Evolutionary conservation across 2,113 vertebrate species (phyloP), one percentile per base, ranked within the genome.

Genomic region (Chaetodon auriga): DNA sequence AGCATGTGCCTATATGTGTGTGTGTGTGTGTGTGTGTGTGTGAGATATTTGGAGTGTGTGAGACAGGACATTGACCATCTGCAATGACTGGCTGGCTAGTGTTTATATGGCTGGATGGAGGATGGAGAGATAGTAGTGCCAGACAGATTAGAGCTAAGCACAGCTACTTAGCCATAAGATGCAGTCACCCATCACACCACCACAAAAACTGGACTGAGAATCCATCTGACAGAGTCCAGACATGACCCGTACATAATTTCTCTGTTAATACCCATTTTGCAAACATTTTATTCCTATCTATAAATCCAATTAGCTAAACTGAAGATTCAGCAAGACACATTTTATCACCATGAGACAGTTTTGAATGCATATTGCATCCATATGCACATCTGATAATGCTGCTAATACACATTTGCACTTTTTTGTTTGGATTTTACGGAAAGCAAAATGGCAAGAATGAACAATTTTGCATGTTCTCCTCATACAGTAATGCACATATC

Each of bases 21-120:
- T 72, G 30, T 38, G 51, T 45, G 23, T 43, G 45, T 25, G 35
- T 35, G 30, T 30, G 30, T 30, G 36, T 12, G 0, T 57, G 36
- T 48, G 49, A 51, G 51, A 54, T 10, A 51, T 75, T 65, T 65
- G 55, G 68, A 75, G 25, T 68, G 64, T 77, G 71, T 43, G 25
- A 68, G 55, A 87, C 53, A 78, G 43, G 69, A 84, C 41, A 43
- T 9, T 36, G 57, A 38, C 91, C 92, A 90, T 90, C 86, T 87
- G 83, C 76, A 86, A 13, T 68, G 80, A 77, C 80, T 76, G 72
- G 78, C 84, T 51, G 48, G 78, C 84, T 51, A 43, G 64, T 85
- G 75, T 80, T 90, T 80, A 57, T 16, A 78, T 79, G 81, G 58
- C 74, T 30, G 30, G 30, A 30, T 30, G 84, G 77, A 18, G 58